phyloP scores from a whole-genome alignment of 2,113 vertebrate genomes.

The Condylura cristata region DNA sequence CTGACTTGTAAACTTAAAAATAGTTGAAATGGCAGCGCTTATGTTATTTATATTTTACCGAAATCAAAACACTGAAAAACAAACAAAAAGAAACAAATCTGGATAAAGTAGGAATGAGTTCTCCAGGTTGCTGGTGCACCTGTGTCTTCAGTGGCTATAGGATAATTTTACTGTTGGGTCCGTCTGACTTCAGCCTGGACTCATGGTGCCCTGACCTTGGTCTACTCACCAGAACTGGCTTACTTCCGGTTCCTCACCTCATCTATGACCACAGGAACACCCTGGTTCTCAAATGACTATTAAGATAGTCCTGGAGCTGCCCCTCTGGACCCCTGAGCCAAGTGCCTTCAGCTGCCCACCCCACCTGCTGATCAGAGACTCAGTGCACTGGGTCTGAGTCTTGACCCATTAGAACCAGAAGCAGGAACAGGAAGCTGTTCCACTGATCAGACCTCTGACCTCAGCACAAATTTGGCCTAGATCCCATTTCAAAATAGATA shows the following conservation, averaged over 20 bases:
- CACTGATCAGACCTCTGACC: background rate
- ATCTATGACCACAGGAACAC: background rate
- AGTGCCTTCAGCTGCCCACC: background rate
- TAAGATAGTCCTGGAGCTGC: background rate
- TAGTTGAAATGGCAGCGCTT: background rate
- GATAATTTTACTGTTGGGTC: background rate
- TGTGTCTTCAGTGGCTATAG: background rate
- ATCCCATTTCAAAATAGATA: background rate
- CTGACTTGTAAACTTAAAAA: background rate
- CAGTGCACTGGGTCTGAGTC: background rate
- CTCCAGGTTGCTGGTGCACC: rapidly evolving
- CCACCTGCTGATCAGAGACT: background rate
- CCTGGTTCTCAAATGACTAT: background rate
- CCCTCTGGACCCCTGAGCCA: background rate
- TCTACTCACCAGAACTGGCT: background rate
- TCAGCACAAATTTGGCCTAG: background rate
- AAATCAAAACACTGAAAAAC: background rate
- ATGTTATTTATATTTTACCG: background rate
- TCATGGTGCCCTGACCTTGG: background rate
- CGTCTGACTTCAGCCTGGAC: background rate
- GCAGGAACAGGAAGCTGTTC: background rate
- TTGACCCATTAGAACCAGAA: background rate
- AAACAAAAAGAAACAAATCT: background rate
- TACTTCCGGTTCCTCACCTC: background rate
- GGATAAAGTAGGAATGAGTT: background rate